These are phyloP conservation scores for Drosophila melanica DNA, from an alignment of 1,140 invertebrate genomes.

Conservation along the genomic window DNA sequence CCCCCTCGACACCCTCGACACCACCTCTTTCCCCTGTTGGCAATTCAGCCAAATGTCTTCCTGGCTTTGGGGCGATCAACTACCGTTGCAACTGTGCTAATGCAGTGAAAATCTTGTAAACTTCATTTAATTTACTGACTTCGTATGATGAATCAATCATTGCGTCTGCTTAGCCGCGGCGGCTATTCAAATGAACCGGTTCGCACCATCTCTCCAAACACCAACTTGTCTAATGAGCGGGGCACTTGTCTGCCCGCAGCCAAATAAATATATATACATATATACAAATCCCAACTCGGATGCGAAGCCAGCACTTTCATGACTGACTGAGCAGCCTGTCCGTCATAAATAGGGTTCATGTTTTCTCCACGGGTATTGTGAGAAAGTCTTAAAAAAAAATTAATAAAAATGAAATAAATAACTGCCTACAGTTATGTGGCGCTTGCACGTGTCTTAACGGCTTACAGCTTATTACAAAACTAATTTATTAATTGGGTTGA, in stretches of 20 bases:
- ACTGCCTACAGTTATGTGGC: conserved; percentile 39
- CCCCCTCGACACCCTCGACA: background rate
- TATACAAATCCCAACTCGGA: conserved; percentile 10
- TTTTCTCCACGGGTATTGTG: conserved; percentile 63
- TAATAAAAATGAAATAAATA: background rate
- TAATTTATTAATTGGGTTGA: conserved; percentile 58
- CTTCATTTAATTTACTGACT: conserved; percentile 71
- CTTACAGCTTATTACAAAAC: conserved; percentile 39
- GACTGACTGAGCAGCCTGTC: conserved; percentile 37
- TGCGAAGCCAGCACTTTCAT: conserved; percentile 54
- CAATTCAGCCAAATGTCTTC: background rate
- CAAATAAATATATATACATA: conserved; percentile 19
- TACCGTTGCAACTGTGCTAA: conserved; percentile 50
- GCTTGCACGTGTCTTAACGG: conserved; percentile 66
- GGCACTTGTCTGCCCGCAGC: conserved; percentile 64
- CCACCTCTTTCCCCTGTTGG: background rate
- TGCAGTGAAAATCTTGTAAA: conserved; percentile 64
- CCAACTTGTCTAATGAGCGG: conserved; percentile 57
- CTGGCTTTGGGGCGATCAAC: conserved; percentile 24
- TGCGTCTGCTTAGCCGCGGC: conserved; percentile 62
- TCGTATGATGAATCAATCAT: conserved; percentile 73
- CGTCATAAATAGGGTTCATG: conserved; percentile 52
- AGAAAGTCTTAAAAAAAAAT: conserved; percentile 50
- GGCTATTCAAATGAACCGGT: conserved; percentile 77
- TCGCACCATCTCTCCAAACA: conserved; percentile 19